These are phyloP conservation scores for Goniozus legneri DNA, from an alignment of 1,140 invertebrate genomes.

Conservation along the genomic window DNA sequence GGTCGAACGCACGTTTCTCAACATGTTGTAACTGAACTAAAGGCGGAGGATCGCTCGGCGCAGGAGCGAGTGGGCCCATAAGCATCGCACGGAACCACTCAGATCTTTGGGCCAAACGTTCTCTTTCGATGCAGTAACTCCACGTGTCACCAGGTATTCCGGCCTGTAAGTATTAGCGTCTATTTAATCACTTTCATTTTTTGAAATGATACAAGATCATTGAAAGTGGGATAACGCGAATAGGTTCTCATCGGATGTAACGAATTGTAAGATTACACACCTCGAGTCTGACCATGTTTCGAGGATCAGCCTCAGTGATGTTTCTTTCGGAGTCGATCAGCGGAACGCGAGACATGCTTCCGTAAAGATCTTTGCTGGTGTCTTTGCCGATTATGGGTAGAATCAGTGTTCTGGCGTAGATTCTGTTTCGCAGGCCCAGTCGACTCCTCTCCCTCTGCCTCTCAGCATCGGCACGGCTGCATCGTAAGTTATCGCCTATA, in stretches of 20 bases:
- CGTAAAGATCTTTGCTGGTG: not conserved
- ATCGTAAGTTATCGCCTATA: conserved; percentile 20
- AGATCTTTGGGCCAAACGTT: conserved; percentile 36
- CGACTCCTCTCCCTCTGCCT: conserved; percentile 16
- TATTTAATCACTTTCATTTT: not conserved
- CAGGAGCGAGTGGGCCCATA: conserved; percentile 51
- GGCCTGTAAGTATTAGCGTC: conserved; percentile 34
- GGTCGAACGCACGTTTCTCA: conserved; percentile 67
- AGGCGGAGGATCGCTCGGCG: conserved; percentile 33
- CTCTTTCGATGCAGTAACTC: conserved; percentile 40
- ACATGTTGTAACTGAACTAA: conserved; percentile 57
- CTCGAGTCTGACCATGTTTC: conserved; percentile 34
- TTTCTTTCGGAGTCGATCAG: conserved; percentile 14
- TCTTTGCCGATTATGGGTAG: conserved; percentile 2
- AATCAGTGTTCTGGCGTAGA: conserved; percentile 16
- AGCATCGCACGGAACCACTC: conserved; percentile 61
- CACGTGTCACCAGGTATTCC: conserved; percentile 44
- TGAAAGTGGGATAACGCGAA: not conserved
- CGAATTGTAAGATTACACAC: conserved; percentile 12
- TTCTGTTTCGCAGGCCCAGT: conserved; percentile 14
- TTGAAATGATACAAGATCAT: not conserved
- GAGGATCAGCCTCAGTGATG: conserved; percentile 3
- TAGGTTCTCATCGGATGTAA: not conserved
- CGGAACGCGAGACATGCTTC: conserved; percentile 12
- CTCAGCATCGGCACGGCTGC: conserved; percentile 13